Conservation (phyloP, 2,797 vertebrate genomes). For the Eptatretus atami region DNA sequence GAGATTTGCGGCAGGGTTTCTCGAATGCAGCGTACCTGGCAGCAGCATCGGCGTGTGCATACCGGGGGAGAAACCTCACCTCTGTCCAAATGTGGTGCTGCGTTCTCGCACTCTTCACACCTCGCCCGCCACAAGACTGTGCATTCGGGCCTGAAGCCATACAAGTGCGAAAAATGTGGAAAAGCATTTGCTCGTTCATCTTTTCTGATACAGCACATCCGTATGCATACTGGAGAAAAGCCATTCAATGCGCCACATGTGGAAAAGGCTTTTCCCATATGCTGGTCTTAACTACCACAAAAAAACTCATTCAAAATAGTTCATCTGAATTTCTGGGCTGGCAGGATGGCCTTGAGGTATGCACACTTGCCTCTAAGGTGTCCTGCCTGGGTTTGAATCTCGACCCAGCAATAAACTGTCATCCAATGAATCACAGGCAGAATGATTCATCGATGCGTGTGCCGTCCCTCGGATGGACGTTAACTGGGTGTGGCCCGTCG, state of each 20-base stretch:
- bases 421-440: no score
- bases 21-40: neutral
- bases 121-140: constrained; percentile 2
- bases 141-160: neutral
- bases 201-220: constrained; percentile 1
- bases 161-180: neutral
- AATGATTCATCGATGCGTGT: no score
- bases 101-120: constrained; percentile 3
- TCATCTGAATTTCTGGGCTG: no score
- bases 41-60: constrained; percentile 3
- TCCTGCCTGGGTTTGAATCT: no score
- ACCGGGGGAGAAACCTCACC: constrained; percentile 4
- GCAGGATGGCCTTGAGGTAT: no score
- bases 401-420: no score
- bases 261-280: constrained; percentile 1
- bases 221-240: constrained; percentile 2
- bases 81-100: constrained; percentile 1
- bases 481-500: no score
- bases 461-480: no score
- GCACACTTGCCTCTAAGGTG: no score
- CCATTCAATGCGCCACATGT: neutral
- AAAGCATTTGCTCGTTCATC: constrained; percentile 4
- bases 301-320: neutral
- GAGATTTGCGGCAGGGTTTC: constrained; percentile 3
- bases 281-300: constrained; percentile 5